Conservation (phyloP, 2,113 vertebrate genomes). For the Dipodomys spectabilis region DNA sequence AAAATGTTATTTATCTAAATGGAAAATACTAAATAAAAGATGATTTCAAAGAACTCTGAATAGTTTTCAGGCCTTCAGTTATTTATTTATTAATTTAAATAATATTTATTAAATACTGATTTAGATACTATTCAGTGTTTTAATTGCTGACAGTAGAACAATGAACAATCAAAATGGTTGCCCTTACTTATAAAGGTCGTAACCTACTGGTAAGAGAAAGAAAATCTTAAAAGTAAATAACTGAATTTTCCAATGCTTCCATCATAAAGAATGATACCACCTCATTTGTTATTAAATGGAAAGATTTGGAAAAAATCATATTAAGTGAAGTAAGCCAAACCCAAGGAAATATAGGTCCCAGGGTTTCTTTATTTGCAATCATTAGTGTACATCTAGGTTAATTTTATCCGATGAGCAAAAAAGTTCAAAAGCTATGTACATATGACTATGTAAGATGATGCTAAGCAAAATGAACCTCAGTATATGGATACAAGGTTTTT, state of each 20-base stretch:
- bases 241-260: neutral
- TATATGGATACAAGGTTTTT: too few relatives aligned
- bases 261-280: too few relatives aligned
- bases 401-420: too few relatives aligned
- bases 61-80: neutral
- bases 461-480: too few relatives aligned
- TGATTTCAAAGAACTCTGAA: neutral
- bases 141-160: neutral
- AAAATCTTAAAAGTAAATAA: constrained; percentile 8
- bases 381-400: too few relatives aligned
- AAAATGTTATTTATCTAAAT: constrained; percentile 17
- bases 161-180: neutral
- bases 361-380: too few relatives aligned
- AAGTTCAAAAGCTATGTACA: too few relatives aligned
- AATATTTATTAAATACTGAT: neutral
- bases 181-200: neutral
- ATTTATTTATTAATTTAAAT: neutral
- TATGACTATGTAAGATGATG: too few relatives aligned
- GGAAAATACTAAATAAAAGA: constrained; percentile 12
- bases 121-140: neutral
- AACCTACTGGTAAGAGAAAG: neutral
- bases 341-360: too few relatives aligned
- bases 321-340: too few relatives aligned
- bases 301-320: too few relatives aligned
- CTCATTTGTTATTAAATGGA: too few relatives aligned